Percentiles rank a stretch among this genome's conserved stretches.
Conservation (phyloP, 2,797 vertebrate genomes). For the Aeoliscus strigatus region DNA sequence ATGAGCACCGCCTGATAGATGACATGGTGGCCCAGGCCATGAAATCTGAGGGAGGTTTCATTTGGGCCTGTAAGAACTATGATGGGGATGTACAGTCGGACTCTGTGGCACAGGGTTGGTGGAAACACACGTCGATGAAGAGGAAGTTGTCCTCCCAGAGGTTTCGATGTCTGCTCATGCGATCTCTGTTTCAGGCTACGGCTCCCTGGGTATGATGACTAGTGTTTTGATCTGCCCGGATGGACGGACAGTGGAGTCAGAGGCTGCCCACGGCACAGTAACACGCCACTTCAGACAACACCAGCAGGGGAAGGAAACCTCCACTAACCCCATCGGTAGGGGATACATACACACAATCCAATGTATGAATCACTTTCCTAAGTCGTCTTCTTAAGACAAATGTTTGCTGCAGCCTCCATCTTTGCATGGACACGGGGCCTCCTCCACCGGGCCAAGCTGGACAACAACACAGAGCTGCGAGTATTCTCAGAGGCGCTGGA, state of each 20-base stretch:
- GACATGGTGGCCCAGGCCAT: constrained; percentile 99
- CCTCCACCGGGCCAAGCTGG: constrained; percentile 90
- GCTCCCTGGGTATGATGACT: constrained; percentile 98
- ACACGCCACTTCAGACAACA: constrained; percentile 94
- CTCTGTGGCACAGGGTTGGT: constrained; percentile 91
- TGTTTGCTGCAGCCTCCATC: constrained; percentile 83
- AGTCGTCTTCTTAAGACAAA: not conserved
- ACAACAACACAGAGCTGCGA: constrained; percentile 82
- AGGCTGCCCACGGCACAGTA: constrained; percentile 95
- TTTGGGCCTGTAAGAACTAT: constrained; percentile 99
- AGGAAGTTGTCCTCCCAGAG: too few relatives aligned
- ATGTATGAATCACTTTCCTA: not conserved
- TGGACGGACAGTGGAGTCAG: constrained; percentile 92
- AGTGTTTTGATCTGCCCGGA: constrained; percentile 96
- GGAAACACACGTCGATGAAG: not conserved
- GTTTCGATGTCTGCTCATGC: not conserved
- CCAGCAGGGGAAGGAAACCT: constrained; percentile 96
- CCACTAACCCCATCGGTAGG: constrained; percentile 97
- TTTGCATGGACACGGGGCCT: constrained; percentile 95
- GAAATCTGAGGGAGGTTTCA: constrained; percentile 98
- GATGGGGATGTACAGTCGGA: constrained; percentile 98
- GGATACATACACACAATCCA: not conserved
- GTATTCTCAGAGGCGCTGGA: constrained; percentile 85
- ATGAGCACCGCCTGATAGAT: constrained; percentile 95
- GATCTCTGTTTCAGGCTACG: constrained; percentile 80